phyloP scores from a whole-genome alignment of 2,797 vertebrate species.

The Pitangus sulphuratus region DNA sequence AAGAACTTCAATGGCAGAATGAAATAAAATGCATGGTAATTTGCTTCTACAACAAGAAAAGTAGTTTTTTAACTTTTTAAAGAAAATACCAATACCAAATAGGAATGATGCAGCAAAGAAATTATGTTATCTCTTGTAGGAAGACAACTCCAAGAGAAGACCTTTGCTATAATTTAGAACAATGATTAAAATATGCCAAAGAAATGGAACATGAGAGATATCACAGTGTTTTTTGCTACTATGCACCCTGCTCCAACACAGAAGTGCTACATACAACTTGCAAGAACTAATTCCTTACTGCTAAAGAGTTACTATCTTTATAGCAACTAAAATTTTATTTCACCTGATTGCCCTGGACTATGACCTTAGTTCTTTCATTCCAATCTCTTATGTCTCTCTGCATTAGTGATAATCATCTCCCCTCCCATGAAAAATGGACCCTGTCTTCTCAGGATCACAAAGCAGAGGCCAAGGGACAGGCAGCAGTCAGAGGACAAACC shows the following conservation, averaged over 20 bases:
- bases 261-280: not conserved
- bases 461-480: not conserved
- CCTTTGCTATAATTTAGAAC: not conserved
- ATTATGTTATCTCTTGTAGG: not conserved
- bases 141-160: not conserved
- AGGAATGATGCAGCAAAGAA: not conserved
- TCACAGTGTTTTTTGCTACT: not conserved
- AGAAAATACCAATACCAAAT: not conserved
- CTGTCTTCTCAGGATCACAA: not conserved
- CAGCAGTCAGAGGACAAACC: not conserved
- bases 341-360: not conserved
- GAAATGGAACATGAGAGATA: not conserved
- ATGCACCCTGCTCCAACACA: not conserved
- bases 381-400: not conserved
- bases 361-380: not conserved
- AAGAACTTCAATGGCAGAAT: not conserved
- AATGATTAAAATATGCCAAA: not conserved
- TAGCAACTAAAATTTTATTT: not conserved
- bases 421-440: not conserved
- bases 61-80: not conserved
- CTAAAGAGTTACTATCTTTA: not conserved
- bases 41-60: not conserved
- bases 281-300: not conserved
- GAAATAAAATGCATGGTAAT: not conserved
- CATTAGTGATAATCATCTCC: not conserved